Percentiles rank a stretch among this genome's conserved stretches.
Conservation (phyloP, 2,888 invertebrate species). For the Folsomia manolachei region DNA sequence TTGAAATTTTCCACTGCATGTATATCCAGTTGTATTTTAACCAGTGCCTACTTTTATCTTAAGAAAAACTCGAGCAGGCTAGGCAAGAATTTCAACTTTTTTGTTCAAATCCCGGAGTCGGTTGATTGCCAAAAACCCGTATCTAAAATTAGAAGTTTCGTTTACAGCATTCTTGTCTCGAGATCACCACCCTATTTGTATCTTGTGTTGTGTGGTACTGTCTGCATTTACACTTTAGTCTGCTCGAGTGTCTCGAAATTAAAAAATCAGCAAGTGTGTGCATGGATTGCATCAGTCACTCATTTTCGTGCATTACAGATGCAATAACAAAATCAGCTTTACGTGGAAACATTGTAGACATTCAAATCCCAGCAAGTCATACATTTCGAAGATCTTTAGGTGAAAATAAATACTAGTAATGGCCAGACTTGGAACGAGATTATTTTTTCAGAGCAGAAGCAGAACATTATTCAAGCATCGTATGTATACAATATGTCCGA, state of each 20-base stretch:
- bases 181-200: not conserved
- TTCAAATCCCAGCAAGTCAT: not conserved
- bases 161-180: not conserved
- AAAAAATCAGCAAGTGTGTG: not conserved
- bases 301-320: not conserved
- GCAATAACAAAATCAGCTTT: no score
- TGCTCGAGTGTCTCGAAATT: not conserved
- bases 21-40: no score
- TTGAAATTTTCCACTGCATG: no score
- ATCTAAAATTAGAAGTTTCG: conserved; percentile 28
- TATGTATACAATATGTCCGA: no score
- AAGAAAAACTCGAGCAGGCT: no score
- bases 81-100: no score
- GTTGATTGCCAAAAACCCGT: conserved; percentile 25
- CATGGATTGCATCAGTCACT: conserved; percentile 1
- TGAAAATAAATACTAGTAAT: not conserved
- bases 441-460: not conserved
- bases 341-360: not conserved
- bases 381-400: not conserved
- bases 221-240: no score
- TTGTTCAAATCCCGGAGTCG: conserved; percentile 17
- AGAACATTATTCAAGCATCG: no score
- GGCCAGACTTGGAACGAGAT: not conserved
- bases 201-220: no score
- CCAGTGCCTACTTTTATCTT: no score